Conservation (phyloP, 2,888 invertebrate genomes). For the Pyrrhosoma nymphula region DNA sequence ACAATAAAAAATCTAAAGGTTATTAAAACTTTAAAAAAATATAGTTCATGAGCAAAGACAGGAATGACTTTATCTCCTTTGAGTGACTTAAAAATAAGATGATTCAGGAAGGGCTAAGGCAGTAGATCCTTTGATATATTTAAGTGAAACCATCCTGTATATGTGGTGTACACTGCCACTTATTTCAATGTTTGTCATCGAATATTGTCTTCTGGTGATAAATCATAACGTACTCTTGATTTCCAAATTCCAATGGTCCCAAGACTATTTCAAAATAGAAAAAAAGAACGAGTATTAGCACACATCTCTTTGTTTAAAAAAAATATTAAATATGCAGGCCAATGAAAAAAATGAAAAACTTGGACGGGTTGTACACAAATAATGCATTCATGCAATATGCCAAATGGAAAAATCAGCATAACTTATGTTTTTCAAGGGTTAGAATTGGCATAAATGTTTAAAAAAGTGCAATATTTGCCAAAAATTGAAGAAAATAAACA, state of each 20-base stretch:
- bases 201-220: conserved; percentile 69
- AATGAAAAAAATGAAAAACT: neutral
- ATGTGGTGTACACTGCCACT: neutral
- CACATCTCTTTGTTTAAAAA: neutral
- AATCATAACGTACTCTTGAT: conserved; percentile 70
- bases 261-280: conserved; percentile 72
- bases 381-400: conserved; percentile 3
- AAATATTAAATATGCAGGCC: neutral
- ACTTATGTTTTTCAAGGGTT: neutral
- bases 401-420: neutral
- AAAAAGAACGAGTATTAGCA: conserved; percentile 48
- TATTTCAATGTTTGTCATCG: conserved; percentile 28
- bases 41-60: neutral
- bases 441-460: neutral
- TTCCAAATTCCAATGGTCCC: conserved; percentile 73
- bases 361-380: neutral
- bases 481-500: neutral
- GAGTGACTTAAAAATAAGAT: neutral
- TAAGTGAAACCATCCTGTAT: neutral
- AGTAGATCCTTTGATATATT: neutral
- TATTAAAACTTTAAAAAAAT: conserved; percentile 47
- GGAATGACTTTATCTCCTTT: neutral
- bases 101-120: neutral
- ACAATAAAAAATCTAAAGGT: neutral
- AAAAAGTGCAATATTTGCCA: neutral